Base-by-base conservation (phyloP, 2,113 vertebrate species). In the Mormoops blainvillei region DNA sequence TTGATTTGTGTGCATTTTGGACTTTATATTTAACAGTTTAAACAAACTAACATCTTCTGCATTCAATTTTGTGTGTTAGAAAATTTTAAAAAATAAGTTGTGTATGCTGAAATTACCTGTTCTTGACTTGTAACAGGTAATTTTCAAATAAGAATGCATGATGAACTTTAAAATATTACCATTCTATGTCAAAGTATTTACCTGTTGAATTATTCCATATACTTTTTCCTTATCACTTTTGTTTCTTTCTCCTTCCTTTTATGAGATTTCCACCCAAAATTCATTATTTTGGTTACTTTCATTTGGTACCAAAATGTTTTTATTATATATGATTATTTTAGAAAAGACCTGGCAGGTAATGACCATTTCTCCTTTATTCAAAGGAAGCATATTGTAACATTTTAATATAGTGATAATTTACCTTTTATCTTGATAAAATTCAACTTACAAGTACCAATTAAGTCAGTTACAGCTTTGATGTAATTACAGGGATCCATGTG, bases 1-100 rank as follows among this genome's bases (percentile, higher is more conserved):
- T 90, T 96, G 91, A 97, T 97, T 96, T 97, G 94, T 93, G 24
- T 97, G 84, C 90, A 74, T 97, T 97, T 97, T 97, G 84, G 97
- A 94, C 77, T 98, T 98, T 93, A 89, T 94, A 54, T 93, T 98
- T 94, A 97, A 96, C 94, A 94, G 70, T 98, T 96, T 97, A 97
- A 98, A 97, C 94, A 97, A 97, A 98, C 97, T 97, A 92, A 91
- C 4, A 8, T 85, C 94, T 96, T 85, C 87, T 95, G 22, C 0
- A 0, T 89, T 89, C 68, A 88, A 11, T 86, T 98, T 97, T 98
- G 38, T 9, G 45, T 83, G 77, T 85, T 82, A 96, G 87, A 94
- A 73, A 95, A 48, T 38, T 31, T 98, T 89, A 65, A 94, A 88
- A 77, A 94, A 85, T 97, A 92, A 78, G 87, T 96, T 94, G 58